Base-by-base conservation (phyloP, 1,140 invertebrate species). In the Drosophila elegans region DNA sequence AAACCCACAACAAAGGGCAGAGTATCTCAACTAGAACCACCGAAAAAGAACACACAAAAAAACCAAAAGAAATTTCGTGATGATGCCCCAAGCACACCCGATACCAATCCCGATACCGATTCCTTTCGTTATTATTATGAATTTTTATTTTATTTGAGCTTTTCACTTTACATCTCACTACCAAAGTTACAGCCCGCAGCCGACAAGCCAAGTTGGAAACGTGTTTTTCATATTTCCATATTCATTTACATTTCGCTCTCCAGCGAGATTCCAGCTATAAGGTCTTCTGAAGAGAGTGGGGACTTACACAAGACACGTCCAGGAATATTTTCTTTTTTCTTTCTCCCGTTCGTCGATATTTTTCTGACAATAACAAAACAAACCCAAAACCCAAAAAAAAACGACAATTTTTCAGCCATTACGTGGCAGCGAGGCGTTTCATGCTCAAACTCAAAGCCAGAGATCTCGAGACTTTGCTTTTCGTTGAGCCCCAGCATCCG, bases 161-260 rank as follows among this genome's bases (percentile, higher is more conserved):
- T 80, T 82, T 86, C 82, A 86, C 74, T 77, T 83, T 84, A 74
- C 71, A 44, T 41, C 60, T 67, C 45, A 76, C 41, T 69, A 13
- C 57, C 57, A 41, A n/a, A 45, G 29, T 45, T 34, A 27, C 44
- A 51, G 27, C 27, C n/a, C 21, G 16, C 38, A 53, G 41, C 5
- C 12, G 11, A 44, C 12, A 4, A 44, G 54, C n/a, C 21, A 12
- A 11, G 27, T 25, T 64, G 74, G 54, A 88, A 86, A 86, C 83
- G 66, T 68, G 82, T 86, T 86, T 81, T 86, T 68, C 83, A 81
- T 78, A 86, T 79, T 78, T 78, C 78, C 78, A 86, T 85, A 82
- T 67, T 69, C 74, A 81, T 78, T 81, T 78, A 81, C 68, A 85
- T 63, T 59, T 80, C 34, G 60, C 78, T 77, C 34, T 49, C 36